Evolutionary conservation across 2,888 invertebrate species (phyloP).

Genomic region (Orgyia antiqua): DNA sequence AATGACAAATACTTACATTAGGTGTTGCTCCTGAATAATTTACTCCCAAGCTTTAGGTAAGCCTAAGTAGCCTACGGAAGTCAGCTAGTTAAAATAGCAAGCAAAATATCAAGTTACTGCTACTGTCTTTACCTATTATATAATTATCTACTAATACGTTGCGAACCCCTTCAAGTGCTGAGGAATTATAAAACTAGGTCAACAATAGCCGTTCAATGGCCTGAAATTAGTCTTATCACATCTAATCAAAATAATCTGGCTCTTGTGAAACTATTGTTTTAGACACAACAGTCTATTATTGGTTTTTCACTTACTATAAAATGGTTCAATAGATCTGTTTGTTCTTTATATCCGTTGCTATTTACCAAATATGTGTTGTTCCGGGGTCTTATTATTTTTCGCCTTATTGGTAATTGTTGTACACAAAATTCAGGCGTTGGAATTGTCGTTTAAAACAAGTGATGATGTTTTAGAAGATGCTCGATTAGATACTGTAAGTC

Average conservation of each 20-base stretch:
- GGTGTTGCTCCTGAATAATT: no score
- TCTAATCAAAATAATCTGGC: constrained; percentile 30
- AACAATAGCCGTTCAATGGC: constrained; percentile 17
- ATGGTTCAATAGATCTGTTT: constrained; percentile 7
- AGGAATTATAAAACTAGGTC: constrained; percentile 23
- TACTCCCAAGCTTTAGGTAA: no score
- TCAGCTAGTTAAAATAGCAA: no score
- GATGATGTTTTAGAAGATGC: constrained; percentile 52
- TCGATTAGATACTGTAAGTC: constrained; percentile 57
- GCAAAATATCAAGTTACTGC: no score
- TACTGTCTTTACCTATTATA: no score
- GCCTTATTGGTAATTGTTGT: constrained; percentile 4
- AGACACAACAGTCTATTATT: constrained; percentile 21
- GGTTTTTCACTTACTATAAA: constrained; percentile 14
- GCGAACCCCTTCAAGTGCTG: constrained; percentile 3
- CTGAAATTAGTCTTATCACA: constrained; percentile 29
- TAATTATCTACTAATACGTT: no score
- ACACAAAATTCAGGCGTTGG: constrained; percentile 9
- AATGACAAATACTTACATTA: no score
- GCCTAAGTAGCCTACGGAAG: no score
- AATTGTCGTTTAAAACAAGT: constrained; percentile 24
- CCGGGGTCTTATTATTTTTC: constrained; percentile 4
- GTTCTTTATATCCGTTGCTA: neutral
- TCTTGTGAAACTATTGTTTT: constrained; percentile 29
- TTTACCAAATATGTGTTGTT: constrained; percentile 18